These are phyloP conservation scores for Silurus glanis DNA, from an alignment of 2,113 vertebrate species.

Conservation along the genomic window DNA sequence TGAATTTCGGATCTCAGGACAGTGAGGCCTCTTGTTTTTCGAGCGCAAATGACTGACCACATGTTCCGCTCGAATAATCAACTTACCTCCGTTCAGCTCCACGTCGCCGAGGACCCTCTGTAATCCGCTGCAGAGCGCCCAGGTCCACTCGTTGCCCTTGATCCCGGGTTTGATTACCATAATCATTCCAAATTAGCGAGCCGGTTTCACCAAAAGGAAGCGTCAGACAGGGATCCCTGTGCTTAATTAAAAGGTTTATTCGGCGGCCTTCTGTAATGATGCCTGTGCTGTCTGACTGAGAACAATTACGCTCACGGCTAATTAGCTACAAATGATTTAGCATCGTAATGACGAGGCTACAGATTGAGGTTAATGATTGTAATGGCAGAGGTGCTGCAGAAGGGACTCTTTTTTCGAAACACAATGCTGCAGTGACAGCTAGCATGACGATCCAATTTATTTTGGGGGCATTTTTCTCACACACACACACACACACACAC, in stretches of 20 bases:
- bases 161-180: conserved; percentile 26
- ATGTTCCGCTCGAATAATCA: not conserved
- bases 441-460: not conserved
- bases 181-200: conserved; percentile 38
- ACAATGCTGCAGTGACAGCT: not conserved
- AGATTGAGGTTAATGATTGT: conserved; percentile 21
- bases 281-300: conserved; percentile 18
- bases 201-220: not conserved
- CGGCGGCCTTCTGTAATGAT: not conserved
- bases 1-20: too few species aligned
- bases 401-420: not conserved
- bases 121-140: not conserved
- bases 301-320: conserved; percentile 41
- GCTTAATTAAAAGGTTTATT: conserved; percentile 50
- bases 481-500: not conserved
- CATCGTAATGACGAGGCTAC: conserved; percentile 26
- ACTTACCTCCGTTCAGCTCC: not conserved
- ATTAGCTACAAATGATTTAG: conserved; percentile 46
- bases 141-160: conserved; percentile 26
- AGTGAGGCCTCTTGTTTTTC: too few species aligned
- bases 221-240: conserved; percentile 11
- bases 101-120: not conserved
- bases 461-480: not conserved
- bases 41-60: not conserved
- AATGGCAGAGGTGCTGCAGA: not conserved